Base-by-base conservation (phyloP, 2,797 vertebrate genomes). In the Molossus alvarezi region DNA sequence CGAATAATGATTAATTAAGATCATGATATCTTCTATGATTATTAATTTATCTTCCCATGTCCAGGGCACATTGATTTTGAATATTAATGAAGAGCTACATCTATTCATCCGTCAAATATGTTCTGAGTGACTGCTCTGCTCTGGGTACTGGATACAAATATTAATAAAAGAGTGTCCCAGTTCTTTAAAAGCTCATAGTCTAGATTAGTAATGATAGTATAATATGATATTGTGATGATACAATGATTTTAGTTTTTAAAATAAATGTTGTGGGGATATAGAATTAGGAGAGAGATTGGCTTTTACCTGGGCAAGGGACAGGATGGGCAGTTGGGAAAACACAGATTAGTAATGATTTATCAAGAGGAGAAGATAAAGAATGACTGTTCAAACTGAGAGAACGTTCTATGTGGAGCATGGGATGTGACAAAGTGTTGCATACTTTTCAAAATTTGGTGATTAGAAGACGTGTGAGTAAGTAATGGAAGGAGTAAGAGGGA, bases 21-120 rank as follows among this genome's bases (percentile, higher is more conserved):
- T 96, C 95, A 76, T 91, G 75, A 69, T 96, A 29, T 88, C 45
- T 92, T 12, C 25, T 88, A 21, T 93, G 76, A 91, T 29, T 88
- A 64, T 73, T 95, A 85, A 87, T 90, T 96, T 93, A 88, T 97
- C 80, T 90, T 85, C 69, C 72, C 21, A 51, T 83, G 33, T 73
- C 41, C 37, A 88, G 51, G 65, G 60, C 64, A 79, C 71, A 85
- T 93, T 97, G 80, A 90, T 95, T 96, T 96, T 91, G 45, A 96
- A 90, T 93, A 84, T 82, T 96, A 92, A 95, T 79, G 14, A 94
- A 90, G 25, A 75, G 12, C 29, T 82, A 21, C 25, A 86, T 72
- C 64, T 84, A 58, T 90, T 94, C 29, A 80, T 94, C 96, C n/a
- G 93, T 90, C 81, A 95, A 41, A 41, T 81, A 13, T 82, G 12